phyloP scores from a whole-genome alignment of 1,140 invertebrate genomes.

The Maconellicoccus hirsutus region DNA sequence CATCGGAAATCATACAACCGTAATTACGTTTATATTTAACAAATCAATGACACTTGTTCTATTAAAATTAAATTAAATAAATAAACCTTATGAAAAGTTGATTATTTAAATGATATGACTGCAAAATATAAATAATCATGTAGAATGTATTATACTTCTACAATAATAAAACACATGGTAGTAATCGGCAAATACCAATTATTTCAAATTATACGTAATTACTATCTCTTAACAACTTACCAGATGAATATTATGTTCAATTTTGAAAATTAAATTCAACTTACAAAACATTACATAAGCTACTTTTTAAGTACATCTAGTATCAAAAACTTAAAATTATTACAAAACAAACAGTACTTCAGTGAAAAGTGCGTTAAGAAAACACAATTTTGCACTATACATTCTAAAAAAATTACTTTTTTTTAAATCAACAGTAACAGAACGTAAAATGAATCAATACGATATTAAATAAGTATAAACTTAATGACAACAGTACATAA shows the following conservation, averaged over 20 bases:
- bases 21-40: conserved; percentile 18
- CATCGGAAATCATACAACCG: neutral
- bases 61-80: conserved; percentile 6
- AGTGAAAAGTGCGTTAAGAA: neutral
- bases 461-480: neutral
- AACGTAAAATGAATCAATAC: neutral
- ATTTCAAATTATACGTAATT: neutral
- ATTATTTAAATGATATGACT: conserved; percentile 18
- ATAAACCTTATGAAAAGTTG: conserved; percentile 7
- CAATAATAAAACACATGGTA: conserved; percentile 1
- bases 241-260: neutral
- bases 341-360: neutral
- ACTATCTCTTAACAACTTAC: neutral
- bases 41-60: conserved; percentile 13
- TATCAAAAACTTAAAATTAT: neutral
- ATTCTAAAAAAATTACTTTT: neutral
- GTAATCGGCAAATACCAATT: neutral
- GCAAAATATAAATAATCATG: neutral
- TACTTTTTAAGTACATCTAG: neutral
- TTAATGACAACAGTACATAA: neutral
- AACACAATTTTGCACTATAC: neutral
- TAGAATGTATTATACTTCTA: neutral
- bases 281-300: neutral
- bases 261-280: neutral
- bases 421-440: neutral